phyloP scores from a whole-genome alignment of 2,797 vertebrate species.

The Myoxocephalus aenaeus region DNA sequence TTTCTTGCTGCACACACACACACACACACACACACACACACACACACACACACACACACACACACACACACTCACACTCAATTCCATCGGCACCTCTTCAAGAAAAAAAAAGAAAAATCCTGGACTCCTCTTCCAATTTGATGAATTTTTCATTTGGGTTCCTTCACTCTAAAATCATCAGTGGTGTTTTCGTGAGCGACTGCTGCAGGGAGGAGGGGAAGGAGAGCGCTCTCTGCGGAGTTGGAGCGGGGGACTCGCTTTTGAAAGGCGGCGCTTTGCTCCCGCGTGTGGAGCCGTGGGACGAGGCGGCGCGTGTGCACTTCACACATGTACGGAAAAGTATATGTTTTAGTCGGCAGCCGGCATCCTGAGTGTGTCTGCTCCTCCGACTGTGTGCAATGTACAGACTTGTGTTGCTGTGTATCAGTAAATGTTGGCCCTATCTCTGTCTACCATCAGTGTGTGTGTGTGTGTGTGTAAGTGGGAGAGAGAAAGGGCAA shows the following conservation, averaged over 20 bases:
- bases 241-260: constrained; percentile 48
- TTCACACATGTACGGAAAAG: constrained; percentile 20
- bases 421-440: constrained; percentile 3
- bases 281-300: constrained; percentile 47
- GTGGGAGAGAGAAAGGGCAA: constrained; percentile 30
- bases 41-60: constrained; percentile 12
- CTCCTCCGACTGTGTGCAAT: constrained; percentile 2
- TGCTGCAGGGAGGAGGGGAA: constrained; percentile 62
- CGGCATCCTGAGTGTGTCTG: constrained; percentile 8
- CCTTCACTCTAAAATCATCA: constrained; percentile 63
- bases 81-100: constrained; percentile 11
- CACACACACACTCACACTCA: constrained; percentile 4
- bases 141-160: constrained; percentile 73
- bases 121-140: constrained; percentile 58
- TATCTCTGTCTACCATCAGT: constrained; percentile 2
- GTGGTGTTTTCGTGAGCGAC: constrained; percentile 61
- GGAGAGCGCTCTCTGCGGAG: constrained; percentile 65
- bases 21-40: constrained; percentile 16
- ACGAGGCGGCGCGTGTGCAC: constrained; percentile 34
- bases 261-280: constrained; percentile 57
- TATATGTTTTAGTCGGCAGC: constrained; percentile 9
- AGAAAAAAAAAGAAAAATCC: constrained; percentile 38
- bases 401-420: constrained; percentile 1
- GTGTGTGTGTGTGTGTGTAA: constrained; percentile 14
- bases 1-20: constrained; percentile 41